A percentile compares a stretch with the other conserved stretches of the same genome.
Conservation (phyloP, 2,797 vertebrate genomes). For the Amblyraja radiata region DNA sequence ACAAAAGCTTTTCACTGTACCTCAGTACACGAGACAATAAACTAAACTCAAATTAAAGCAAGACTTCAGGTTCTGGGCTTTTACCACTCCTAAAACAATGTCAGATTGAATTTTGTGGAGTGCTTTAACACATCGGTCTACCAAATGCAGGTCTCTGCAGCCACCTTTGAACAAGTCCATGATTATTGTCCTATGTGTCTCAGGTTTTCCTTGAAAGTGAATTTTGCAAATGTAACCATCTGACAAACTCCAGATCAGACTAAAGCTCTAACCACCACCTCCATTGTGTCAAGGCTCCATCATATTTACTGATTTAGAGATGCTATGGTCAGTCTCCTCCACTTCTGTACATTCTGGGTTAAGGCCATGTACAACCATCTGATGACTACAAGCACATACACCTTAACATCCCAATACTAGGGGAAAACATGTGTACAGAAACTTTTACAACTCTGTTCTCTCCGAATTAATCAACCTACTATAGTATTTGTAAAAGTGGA, state of each 20-base stretch:
- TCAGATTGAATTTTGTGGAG: not conserved
- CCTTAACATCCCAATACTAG: too few species aligned
- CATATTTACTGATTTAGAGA: not conserved
- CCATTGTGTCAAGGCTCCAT: not conserved
- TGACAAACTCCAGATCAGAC: not conserved
- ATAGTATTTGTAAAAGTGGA: not conserved
- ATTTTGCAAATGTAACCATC: not conserved
- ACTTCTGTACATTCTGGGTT: not conserved
- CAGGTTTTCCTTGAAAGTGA: not conserved
- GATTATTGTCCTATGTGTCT: not conserved
- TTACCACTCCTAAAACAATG: not conserved
- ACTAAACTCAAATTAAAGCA: too few species aligned
- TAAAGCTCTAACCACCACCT: not conserved
- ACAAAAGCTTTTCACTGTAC: too few species aligned
- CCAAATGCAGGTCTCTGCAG: not conserved
- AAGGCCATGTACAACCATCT: not conserved
- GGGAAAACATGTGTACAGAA: too few species aligned
- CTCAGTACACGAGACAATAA: too few species aligned
- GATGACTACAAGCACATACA: not conserved
- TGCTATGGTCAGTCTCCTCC: too few species aligned
- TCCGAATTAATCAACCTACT: not conserved
- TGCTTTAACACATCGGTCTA: not conserved
- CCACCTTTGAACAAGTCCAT: not conserved
- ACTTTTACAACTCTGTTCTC: too few species aligned
- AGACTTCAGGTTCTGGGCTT: not conserved